These are phyloP conservation scores for Pipistrellus nathusii DNA, from an alignment of 2,797 vertebrate genomes.

Conservation along the genomic window DNA sequence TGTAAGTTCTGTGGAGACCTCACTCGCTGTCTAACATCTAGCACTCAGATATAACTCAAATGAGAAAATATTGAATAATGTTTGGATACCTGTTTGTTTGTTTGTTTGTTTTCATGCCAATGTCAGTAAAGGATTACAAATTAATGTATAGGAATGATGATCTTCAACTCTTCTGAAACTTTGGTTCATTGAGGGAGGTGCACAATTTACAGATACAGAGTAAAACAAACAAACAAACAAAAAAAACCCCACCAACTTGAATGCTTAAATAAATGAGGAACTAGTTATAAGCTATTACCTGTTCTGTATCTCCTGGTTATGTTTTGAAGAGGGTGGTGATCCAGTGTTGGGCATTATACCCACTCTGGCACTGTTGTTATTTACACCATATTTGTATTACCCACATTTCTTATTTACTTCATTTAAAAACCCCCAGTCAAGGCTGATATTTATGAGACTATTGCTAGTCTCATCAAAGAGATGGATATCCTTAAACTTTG, in stretches of 20 bases:
- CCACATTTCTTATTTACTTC: background rate
- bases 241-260: background rate
- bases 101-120: background rate
- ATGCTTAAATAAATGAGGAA: slow-evolving; percentile 8
- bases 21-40: background rate
- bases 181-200: background rate
- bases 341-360: background rate
- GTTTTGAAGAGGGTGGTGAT: background rate
- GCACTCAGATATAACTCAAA: background rate
- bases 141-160: background rate
- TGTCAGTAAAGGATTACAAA: background rate
- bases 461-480: background rate
- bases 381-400: background rate
- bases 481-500: background rate
- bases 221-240: background rate
- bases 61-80: background rate
- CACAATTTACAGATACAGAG: background rate
- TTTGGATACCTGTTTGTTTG: background rate
- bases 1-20: background rate
- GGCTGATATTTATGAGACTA: background rate
- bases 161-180: background rate
- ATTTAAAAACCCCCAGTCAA: background rate
- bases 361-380: background rate
- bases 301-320: background rate
- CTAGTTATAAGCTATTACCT: background rate